Evolutionary conservation across 1,140 invertebrate species (phyloP).

Genomic region (Brachionus paranguensis): DNA sequence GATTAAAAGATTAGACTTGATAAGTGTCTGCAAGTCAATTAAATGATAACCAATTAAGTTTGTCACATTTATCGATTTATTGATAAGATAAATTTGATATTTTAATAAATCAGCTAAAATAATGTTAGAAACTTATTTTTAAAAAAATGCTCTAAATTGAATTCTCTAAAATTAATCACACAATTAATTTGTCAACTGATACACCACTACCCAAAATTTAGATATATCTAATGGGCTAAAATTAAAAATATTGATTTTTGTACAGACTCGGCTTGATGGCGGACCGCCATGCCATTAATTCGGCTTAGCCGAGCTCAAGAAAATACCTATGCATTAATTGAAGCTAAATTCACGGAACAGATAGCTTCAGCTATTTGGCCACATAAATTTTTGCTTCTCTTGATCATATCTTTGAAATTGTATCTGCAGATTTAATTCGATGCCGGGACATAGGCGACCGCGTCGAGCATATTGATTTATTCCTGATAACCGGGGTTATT

Average conservation of each 20-base stretch:
- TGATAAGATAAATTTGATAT: conserved; percentile 25
- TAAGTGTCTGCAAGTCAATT: conserved; percentile 18
- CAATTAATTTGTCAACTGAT: background rate
- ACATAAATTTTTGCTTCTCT: background rate
- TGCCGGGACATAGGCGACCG: background rate
- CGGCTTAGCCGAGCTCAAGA: background rate
- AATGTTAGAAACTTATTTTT: background rate
- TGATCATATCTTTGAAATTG: background rate
- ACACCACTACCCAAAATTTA: background rate
- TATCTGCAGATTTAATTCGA: background rate
- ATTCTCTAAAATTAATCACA: background rate
- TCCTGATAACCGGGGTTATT: background rate
- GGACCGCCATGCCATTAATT: background rate
- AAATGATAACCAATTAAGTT: conserved; percentile 28
- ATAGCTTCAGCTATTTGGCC: background rate
- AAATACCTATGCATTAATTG: background rate
- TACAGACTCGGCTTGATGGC: background rate
- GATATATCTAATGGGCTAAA: background rate
- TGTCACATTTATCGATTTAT: conserved; percentile 31
- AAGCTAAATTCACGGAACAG: background rate
- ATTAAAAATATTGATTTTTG: background rate
- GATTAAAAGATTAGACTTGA: conserved; percentile 25
- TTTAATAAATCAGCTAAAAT: background rate
- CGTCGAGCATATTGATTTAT: background rate
- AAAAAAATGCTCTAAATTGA: background rate